Base-by-base conservation (phyloP, 2,888 invertebrate species). In the Mesorhabditis spiculigera region DNA sequence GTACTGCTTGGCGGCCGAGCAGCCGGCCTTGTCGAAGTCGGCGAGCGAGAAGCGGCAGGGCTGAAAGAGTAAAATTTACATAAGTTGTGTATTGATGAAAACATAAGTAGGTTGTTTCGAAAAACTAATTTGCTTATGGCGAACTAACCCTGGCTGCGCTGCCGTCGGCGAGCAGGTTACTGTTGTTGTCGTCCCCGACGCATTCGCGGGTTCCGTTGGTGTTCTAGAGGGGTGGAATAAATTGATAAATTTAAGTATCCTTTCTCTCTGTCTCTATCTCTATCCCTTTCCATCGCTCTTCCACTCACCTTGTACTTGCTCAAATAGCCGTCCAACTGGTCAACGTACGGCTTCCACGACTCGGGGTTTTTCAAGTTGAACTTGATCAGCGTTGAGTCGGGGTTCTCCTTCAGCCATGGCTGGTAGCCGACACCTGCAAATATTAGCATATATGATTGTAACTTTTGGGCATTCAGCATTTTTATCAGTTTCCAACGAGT, bases 381-480 rank as follows among this genome's bases (percentile, higher is more conserved):
- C 92, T 94, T 93, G 88, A 98, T 93, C 85, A 98, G 90, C 76
- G 96, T 96, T 87, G 95, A 95, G 87, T 95, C 95, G 81, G 94
- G 93, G 86, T 95, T 94, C 73, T 91, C 90, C 83, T 92, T 92
- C 82, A 94, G 94, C 92, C 94, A 93, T 76, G 98, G 98, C 86
- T 96, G 90, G 89, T 95, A 97, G 79, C 96, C 96, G 86, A 98
- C 90, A 86, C 95, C 94, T 93, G 88, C 4, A 85, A 86, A 28
- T 28, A 28, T 28, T 28, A 1, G 28, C 28, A 28, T 28, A 28
- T 28, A n/a, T 28, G 3, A 28, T 28, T 28, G 28, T 3, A 28
- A 28, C 28, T 28, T 28, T 28, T 28, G 3, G 28, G 28, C 28
- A 28, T 28, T 28, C 28, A 28, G 28, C 28, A 28, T 28, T 28